These are phyloP conservation scores for Tachycineta bicolor DNA, from an alignment of 2,113 vertebrate species.

Conservation along the genomic window DNA sequence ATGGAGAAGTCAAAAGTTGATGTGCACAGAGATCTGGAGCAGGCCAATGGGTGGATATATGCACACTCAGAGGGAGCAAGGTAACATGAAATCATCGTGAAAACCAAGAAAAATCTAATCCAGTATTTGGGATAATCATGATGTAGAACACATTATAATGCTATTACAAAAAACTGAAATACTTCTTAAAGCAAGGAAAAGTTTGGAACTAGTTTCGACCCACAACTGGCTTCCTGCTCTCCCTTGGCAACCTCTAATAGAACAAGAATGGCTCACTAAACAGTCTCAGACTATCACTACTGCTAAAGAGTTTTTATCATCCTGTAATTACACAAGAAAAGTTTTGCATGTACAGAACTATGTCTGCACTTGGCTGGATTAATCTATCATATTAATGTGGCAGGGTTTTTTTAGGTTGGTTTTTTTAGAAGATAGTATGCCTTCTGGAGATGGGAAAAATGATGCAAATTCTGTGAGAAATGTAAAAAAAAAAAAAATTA, in stretches of 20 bases:
- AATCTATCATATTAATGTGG: not conserved
- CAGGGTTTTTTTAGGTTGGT: accelerated
- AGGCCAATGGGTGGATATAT: not conserved
- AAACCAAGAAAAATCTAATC: not conserved
- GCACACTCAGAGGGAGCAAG: not conserved
- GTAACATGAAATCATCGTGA: not conserved
- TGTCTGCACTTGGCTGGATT: not conserved
- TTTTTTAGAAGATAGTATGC: not conserved
- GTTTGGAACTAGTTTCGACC: not conserved
- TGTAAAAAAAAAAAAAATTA: not conserved
- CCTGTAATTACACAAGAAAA: not conserved
- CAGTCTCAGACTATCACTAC: not conserved
- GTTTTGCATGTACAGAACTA: not conserved
- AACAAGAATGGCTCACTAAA: not conserved
- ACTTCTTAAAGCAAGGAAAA: not conserved
- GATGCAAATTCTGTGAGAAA: not conserved
- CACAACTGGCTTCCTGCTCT: not conserved
- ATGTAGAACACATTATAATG: not conserved
- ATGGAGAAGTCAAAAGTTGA: not conserved
- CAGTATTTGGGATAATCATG: not conserved
- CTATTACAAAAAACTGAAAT: not conserved
- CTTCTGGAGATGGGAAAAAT: not conserved
- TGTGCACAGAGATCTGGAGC: accelerated
- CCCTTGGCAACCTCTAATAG: not conserved
- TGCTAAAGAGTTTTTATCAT: not conserved